phyloP scores from a whole-genome alignment of 2,888 invertebrate species.

The Lycaena phlaeas region DNA sequence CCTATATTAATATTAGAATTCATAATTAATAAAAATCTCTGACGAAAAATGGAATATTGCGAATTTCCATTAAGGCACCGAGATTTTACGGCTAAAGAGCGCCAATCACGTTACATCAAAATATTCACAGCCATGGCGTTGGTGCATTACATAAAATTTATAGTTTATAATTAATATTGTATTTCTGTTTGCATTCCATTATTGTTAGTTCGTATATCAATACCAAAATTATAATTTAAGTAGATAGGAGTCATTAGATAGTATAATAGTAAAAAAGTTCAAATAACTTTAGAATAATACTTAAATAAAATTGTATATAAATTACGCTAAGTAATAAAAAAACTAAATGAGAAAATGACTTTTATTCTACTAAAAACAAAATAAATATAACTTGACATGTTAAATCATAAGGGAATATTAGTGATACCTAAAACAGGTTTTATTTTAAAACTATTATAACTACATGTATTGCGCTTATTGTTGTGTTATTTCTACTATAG shows the following conservation, averaged over 20 bases:
- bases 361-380: background rate
- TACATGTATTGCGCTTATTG: constrained; percentile 27
- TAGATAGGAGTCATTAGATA: constrained; percentile 60
- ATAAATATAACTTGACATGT: background rate
- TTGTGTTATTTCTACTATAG: constrained; percentile 41
- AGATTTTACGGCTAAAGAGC: no score
- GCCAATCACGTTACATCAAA: no score
- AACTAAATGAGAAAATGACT: background rate
- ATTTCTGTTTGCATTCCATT: constrained; percentile 66
- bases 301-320: constrained; percentile 4
- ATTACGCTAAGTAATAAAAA: background rate
- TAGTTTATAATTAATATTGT: constrained; percentile 21
- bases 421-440: background rate
- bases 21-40: no score
- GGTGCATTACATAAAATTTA: background rate
- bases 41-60: no score
- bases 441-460: no score
- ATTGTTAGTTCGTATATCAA: constrained; percentile 40
- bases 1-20: no score
- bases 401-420: no score
- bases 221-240: constrained; percentile 50
- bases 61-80: no score
- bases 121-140: no score
- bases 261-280: constrained; percentile 20
- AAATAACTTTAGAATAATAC: background rate